Evolutionary conservation across 2,888 invertebrate species (phyloP).

Genomic region (Diaprepes abbreviatus): DNA sequence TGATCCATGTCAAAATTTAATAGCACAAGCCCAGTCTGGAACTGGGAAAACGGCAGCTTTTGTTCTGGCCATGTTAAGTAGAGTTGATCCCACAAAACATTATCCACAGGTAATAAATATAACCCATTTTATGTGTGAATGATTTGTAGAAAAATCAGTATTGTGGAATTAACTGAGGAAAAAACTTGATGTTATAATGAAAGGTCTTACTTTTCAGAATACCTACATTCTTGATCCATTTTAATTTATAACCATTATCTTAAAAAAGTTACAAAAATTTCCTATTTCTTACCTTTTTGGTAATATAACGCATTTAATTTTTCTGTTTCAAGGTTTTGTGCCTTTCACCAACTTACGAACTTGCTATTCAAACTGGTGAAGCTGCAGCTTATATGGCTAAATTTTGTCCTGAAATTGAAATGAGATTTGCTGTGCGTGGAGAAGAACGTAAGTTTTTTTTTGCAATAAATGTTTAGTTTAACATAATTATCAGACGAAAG

Average conservation of each 20-base stretch:
- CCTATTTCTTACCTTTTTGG: no score
- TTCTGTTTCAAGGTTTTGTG: constrained; percentile 93
- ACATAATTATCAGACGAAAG: no score
- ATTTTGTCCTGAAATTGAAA: constrained; percentile 89
- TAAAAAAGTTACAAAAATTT: no score
- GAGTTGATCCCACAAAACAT: constrained; percentile 84
- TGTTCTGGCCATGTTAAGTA: constrained; percentile 94
- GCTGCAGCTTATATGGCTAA: constrained; percentile 97
- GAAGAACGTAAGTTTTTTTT: constrained; percentile 82
- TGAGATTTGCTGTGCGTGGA: constrained; percentile 94
- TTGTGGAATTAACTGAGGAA: no score
- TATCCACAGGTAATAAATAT: constrained; percentile 94
- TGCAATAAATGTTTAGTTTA: no score
- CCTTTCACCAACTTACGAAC: constrained; percentile 96
- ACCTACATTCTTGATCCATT: no score
- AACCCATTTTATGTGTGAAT: no score
- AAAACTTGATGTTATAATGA: no score
- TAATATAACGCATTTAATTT: no score
- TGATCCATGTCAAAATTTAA: constrained; percentile 97
- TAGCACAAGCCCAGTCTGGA: constrained; percentile 98
- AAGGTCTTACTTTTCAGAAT: no score
- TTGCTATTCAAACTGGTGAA: constrained; percentile 97
- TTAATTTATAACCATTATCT: no score
- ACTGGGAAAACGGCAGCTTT: constrained; percentile 99
- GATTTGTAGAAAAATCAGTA: no score